Conservation (phyloP, 2,888 invertebrate species). For the Zaprionus lineosus region DNA sequence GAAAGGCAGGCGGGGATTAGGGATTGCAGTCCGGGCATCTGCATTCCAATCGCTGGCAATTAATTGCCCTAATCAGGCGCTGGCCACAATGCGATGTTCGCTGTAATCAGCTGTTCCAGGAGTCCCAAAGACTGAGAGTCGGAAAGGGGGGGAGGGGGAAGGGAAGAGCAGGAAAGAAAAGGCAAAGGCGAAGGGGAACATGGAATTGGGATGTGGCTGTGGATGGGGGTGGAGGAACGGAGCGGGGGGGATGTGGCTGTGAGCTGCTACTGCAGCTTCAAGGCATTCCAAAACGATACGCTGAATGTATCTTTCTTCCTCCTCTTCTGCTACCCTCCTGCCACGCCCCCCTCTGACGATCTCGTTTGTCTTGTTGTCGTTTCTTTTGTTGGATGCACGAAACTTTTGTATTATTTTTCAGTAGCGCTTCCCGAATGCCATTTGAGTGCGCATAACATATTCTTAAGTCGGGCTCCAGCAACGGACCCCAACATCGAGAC, state of each 20-base stretch:
- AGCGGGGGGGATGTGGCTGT: too few species aligned
- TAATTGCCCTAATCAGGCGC: constrained; percentile 75
- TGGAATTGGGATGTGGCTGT: too few species aligned
- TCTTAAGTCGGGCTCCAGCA: constrained; percentile 56
- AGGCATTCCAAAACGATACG: constrained; percentile 42
- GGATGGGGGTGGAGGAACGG: constrained; percentile 2
- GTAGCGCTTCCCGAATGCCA: constrained; percentile 80
- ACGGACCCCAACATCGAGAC: background rate
- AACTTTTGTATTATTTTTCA: constrained; percentile 78
- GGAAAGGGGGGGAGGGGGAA: background rate
- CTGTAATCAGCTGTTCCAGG: constrained; percentile 71
- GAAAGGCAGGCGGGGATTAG: background rate
- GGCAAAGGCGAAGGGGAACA: too few species aligned
- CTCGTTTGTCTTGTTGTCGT: constrained; percentile 31
- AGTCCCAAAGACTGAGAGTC: constrained; percentile 24
- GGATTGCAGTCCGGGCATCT: constrained; percentile 24
- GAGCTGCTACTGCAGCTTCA: constrained; percentile 53
- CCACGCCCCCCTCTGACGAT: background rate
- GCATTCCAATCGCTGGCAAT: constrained; percentile 65
- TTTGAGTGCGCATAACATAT: constrained; percentile 77
- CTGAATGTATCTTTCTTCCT: constrained; percentile 3
- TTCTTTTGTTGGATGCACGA: constrained; percentile 68
- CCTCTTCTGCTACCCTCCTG: background rate
- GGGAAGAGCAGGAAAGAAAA: too few species aligned
- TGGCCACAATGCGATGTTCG: constrained; percentile 48